These are phyloP conservation scores for Anticlea derivata DNA, from an alignment of 2,888 invertebrate species.

Conservation along the genomic window DNA sequence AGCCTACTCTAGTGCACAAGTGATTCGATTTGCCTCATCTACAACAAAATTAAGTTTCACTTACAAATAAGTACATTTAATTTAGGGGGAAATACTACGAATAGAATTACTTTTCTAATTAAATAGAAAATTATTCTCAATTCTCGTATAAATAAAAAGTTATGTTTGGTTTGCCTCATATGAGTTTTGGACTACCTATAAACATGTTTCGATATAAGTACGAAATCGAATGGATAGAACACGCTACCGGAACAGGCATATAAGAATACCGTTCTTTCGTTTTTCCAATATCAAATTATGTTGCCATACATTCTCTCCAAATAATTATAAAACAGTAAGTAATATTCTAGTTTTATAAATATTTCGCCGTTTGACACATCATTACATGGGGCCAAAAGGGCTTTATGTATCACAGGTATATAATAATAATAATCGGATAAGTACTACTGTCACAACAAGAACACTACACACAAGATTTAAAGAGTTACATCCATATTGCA, in stretches of 20 bases:
- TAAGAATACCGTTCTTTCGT: neutral
- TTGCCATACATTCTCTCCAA: constrained; percentile 13
- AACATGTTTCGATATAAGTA: constrained; percentile 19
- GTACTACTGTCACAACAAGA: constrained; percentile 34
- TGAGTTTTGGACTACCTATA: constrained; percentile 12
- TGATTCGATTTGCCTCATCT: constrained; percentile 45
- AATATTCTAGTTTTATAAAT: constrained; percentile 22
- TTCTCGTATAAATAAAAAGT: constrained; percentile 23
- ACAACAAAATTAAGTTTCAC: constrained; percentile 47
- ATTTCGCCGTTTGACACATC: constrained; percentile 38
- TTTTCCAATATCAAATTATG: constrained; percentile 6
- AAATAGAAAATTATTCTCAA: constrained; percentile 30
- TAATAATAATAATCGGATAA: constrained; percentile 31
- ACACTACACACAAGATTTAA: constrained; percentile 22
- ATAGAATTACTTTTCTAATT: constrained; percentile 38
- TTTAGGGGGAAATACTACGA: constrained; percentile 43
- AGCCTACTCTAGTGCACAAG: constrained; percentile 33
- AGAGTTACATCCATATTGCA: constrained; percentile 22
- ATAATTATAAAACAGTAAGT: constrained; percentile 23
- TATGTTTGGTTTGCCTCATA: constrained; percentile 25
- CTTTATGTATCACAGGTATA: constrained; percentile 39
- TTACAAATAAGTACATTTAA: constrained; percentile 44
- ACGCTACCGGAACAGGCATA: constrained; percentile 1
- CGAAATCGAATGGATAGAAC: constrained; percentile 6
- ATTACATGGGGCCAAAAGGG: constrained; percentile 38